These are phyloP conservation scores for Premnoplex brunnescens DNA, from an alignment of 2,797 vertebrate genomes.

Conservation along the genomic window DNA sequence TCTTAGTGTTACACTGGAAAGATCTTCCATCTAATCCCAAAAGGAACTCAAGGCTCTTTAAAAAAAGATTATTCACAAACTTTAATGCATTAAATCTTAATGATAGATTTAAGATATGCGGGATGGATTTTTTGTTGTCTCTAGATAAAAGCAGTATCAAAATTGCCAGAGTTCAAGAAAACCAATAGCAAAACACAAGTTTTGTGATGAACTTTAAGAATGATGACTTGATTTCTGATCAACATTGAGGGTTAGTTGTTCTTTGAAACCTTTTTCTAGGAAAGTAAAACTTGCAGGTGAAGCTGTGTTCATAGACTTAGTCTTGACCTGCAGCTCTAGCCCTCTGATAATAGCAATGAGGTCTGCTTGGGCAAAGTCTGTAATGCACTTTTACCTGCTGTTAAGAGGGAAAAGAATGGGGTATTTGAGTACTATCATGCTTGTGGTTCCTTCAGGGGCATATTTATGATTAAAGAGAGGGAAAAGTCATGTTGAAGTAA, in stretches of 20 bases:
- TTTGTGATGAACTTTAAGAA: neutral
- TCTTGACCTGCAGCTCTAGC: neutral
- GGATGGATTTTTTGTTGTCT: neutral
- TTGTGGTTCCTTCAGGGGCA: neutral
- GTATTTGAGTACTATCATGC: neutral
- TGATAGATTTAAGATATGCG: neutral
- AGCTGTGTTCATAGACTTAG: neutral
- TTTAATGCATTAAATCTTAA: neutral
- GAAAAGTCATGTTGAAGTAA: neutral
- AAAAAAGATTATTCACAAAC: constrained; percentile 8
- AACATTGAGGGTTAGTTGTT: neutral
- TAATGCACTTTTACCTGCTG: neutral
- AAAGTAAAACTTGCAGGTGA: neutral
- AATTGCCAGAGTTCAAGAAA: constrained; percentile 2
- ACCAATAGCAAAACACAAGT: neutral
- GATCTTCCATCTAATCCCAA: neutral
- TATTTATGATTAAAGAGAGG: neutral
- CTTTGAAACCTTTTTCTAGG: neutral
- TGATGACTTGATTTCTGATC: neutral
- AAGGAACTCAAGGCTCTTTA: neutral
- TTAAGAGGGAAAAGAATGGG: neutral
- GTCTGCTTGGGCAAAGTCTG: neutral
- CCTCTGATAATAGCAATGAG: neutral
- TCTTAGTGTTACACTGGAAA: constrained; percentile 26
- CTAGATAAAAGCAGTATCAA: neutral